A percentile compares a stretch with the other conserved stretches of the same genome.
phyloP scores from a whole-genome alignment of 2,888 invertebrate genomes.

The Eulithis prunata region DNA sequence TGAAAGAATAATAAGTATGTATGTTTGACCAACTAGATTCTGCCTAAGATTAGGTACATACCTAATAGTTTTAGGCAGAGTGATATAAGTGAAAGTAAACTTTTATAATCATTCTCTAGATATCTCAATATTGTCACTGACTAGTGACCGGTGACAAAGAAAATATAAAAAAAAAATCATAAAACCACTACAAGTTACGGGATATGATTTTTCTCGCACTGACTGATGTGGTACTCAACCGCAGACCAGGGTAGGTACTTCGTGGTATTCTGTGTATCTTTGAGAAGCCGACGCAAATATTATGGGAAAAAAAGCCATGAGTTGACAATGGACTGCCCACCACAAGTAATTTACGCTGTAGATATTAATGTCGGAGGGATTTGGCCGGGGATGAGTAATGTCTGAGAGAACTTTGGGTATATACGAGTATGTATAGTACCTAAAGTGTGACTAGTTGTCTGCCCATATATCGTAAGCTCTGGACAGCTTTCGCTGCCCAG shows the following conservation, averaged over 20 bases:
- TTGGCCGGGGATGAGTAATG: constrained; percentile 9
- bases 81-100: no score
- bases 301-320: constrained; percentile 48
- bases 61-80: no score
- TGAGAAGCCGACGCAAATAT: constrained; percentile 55
- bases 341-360: constrained; percentile 25
- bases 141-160: no score
- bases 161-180: constrained; percentile 8
- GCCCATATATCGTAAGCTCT: no score
- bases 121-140: no score
- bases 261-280: constrained; percentile 14
- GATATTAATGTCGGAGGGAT: constrained; percentile 19
- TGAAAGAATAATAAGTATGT: no score
- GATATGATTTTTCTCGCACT: constrained; percentile 19
- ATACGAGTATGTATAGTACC: no score
- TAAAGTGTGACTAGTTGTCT: no score
- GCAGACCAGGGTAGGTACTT: constrained; percentile 1
- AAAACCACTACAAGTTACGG: constrained; percentile 17
- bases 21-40: no score
- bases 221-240: constrained; percentile 23
- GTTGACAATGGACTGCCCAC: constrained; percentile 25
- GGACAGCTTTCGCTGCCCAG: no score
- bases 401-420: neutral
- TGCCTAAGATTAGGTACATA: no score
- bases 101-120: no score